Conservation (phyloP, 2,113 vertebrate species). For the Calidris pugnax region DNA sequence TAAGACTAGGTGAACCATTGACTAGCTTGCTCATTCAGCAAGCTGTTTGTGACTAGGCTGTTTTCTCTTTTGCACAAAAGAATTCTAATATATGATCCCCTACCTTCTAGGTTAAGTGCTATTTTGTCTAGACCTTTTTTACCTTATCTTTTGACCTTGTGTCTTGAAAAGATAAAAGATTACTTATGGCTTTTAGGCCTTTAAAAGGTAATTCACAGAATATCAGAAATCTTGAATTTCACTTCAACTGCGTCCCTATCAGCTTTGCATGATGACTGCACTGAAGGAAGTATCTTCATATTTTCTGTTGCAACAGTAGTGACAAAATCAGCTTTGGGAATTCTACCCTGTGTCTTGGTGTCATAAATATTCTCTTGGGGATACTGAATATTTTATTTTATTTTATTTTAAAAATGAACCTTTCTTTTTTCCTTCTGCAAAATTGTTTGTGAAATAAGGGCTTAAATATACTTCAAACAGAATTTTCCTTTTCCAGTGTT, state of each 20-base stretch:
- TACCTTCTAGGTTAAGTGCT: background rate
- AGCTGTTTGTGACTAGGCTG: background rate
- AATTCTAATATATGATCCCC: accelerated
- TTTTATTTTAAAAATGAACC: background rate
- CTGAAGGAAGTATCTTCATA: background rate
- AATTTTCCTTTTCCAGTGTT: background rate
- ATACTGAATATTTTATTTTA: background rate
- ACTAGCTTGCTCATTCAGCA: background rate
- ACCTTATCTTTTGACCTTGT: background rate
- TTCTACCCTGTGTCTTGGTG: background rate
- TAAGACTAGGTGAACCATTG: background rate
- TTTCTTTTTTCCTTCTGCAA: background rate
- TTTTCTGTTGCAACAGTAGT: background rate
- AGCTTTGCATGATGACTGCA: background rate
- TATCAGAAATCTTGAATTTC: background rate
- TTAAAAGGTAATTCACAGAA: background rate
- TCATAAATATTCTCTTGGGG: background rate
- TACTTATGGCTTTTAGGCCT: background rate
- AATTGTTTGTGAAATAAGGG: background rate
- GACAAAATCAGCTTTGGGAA: background rate
- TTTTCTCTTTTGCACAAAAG: background rate
- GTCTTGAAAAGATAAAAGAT: background rate
- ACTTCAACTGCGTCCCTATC: background rate
- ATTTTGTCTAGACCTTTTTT: background rate
- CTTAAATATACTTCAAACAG: background rate